Conservation (phyloP, 2,888 invertebrate genomes). For the Allolobophora icterica region DNA sequence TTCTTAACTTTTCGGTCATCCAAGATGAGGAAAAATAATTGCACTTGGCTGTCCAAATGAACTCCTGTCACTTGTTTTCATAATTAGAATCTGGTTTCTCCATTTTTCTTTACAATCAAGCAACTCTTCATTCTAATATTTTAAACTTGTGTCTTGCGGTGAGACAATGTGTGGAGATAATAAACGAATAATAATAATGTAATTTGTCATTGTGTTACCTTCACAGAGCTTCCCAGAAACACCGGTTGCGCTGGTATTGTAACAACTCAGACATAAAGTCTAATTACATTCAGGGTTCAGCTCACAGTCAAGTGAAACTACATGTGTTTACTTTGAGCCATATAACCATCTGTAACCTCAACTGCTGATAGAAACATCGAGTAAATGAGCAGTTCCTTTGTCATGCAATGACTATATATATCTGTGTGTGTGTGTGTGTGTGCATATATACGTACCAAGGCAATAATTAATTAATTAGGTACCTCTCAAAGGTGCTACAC, state of each 20-base stretch:
- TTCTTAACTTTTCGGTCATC: neutral
- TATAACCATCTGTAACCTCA: neutral
- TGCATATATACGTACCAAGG: neutral
- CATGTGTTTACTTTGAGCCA: neutral
- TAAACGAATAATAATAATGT: no score
- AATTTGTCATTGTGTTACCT: neutral
- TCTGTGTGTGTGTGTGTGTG: no score
- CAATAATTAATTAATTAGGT: no score
- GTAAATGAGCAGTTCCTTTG: neutral
- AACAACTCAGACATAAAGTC: neutral
- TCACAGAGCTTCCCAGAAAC: neutral
- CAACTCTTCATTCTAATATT: no score
- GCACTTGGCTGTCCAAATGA: neutral
- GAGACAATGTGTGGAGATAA: no score
- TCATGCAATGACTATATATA: neutral
- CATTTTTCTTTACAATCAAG: no score
- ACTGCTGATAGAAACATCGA: neutral
- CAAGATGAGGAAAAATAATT: neutral
- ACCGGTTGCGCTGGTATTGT: neutral
- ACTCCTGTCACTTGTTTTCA: neutral
- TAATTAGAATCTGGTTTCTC: no score
- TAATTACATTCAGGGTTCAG: neutral
- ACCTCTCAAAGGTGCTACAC: neutral
- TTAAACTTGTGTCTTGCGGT: no score
- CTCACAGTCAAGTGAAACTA: neutral